phyloP scores from a whole-genome alignment of 2,888 invertebrate species.

The Alsophila aescularia region DNA sequence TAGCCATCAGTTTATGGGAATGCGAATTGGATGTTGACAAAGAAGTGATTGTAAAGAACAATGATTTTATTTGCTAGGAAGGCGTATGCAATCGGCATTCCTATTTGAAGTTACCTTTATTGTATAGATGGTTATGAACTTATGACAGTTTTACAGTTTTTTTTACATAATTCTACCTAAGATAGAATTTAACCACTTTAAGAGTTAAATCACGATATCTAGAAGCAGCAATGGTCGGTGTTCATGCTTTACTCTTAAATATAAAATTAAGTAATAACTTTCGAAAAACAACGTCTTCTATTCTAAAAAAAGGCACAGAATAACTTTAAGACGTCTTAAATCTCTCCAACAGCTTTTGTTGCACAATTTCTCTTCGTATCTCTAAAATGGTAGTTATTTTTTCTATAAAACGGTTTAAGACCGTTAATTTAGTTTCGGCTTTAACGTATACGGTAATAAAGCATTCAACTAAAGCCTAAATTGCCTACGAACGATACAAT shows the following conservation, averaged over 20 bases:
- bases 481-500: constrained; percentile 71
- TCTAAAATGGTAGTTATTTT: constrained; percentile 31
- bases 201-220: too few species aligned
- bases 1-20: not conserved
- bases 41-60: constrained; percentile 9
- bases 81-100: not conserved
- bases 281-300: not conserved
- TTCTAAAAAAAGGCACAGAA: constrained; percentile 15
- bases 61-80: not conserved
- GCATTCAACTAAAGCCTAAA: constrained; percentile 61
- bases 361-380: constrained; percentile 28
- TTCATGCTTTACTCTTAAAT: too few species aligned
- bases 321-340: constrained; percentile 17
- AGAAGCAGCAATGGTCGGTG: too few species aligned
- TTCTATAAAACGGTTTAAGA: constrained; percentile 36
- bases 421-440: constrained; percentile 45
- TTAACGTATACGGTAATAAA: constrained; percentile 51
- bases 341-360: constrained; percentile 19
- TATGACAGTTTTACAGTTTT: too few species aligned
- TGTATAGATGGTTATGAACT: too few species aligned
- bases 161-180: too few species aligned
- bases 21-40: not conserved
- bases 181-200: too few species aligned
- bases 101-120: not conserved
- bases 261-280: not conserved